Evolutionary conservation across 2,888 invertebrate species (phyloP).

Genomic region (Bugula neritina): DNA sequence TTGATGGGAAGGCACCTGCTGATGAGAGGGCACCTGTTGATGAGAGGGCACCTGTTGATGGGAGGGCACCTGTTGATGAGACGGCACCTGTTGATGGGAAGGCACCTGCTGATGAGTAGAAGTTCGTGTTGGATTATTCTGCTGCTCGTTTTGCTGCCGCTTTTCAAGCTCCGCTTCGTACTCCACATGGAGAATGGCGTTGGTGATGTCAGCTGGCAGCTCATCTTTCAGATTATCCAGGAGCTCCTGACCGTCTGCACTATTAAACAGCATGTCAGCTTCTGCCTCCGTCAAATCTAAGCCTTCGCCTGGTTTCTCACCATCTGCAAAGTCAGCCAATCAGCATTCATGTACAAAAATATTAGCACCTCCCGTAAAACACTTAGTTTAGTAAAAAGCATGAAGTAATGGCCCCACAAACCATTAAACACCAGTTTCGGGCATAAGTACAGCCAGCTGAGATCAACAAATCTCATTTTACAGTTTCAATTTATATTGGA

Average conservation of each 20-base stretch:
- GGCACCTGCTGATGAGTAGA: neutral
- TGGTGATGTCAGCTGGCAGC: conserved; percentile 21
- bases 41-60: no score
- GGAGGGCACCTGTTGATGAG: no score
- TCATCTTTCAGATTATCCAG: neutral
- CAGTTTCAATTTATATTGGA: no score
- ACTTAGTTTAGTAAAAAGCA: no score
- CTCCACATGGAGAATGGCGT: conserved; percentile 21
- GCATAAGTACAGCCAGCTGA: no score
- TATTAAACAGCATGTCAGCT: conserved; percentile 6
- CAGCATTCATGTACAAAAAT: no score
- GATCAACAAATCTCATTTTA: no score
- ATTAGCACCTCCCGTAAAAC: no score
- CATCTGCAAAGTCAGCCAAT: neutral
- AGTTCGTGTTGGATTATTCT: neutral
- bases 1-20: neutral
- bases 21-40: no score
- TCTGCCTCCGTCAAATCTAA: conserved; percentile 11
- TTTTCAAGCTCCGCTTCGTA: conserved; percentile 14
- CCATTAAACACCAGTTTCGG: no score
- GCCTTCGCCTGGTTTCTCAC: neutral
- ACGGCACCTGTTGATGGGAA: neutral
- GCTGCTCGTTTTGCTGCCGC: neutral
- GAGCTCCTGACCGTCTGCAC: neutral
- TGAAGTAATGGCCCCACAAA: no score